A percentile compares a stretch with the other conserved stretches of the same genome.
phyloP scores from a whole-genome alignment of 2,113 vertebrate species.

The Cichladusa arquata region DNA sequence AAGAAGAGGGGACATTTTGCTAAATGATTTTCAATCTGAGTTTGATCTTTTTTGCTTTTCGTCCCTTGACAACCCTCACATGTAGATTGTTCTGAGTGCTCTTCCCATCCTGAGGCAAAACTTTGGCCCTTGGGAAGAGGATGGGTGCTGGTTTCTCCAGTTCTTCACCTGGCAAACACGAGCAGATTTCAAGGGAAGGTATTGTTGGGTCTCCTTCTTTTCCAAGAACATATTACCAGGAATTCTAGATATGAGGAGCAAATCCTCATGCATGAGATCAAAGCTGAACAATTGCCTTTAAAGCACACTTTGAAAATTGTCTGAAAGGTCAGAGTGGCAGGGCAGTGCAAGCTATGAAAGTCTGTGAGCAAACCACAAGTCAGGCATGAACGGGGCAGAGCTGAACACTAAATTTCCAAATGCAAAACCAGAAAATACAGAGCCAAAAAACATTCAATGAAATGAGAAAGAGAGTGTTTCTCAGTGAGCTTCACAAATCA shows the following conservation, averaged over 20 bases:
- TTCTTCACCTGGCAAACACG: not conserved
- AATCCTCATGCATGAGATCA: not conserved
- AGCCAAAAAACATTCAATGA: not conserved
- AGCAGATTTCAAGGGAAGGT: not conserved
- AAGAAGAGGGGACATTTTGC: not conserved
- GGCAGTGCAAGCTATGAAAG: not conserved
- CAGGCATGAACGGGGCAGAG: not conserved
- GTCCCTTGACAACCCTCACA: not conserved
- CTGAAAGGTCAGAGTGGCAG: not conserved
- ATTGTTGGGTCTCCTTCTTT: not conserved
- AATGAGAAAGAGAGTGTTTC: not conserved
- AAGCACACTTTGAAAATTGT: not conserved
- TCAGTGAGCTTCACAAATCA: not conserved
- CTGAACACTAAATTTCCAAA: not conserved
- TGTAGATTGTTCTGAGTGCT: not conserved
- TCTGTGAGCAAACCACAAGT: not conserved
- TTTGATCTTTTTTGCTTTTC: not conserved
- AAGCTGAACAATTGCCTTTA: not conserved
- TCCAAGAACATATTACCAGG: not conserved
- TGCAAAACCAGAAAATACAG: not conserved
- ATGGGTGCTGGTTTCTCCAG: not conserved
- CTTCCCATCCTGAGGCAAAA: not conserved
- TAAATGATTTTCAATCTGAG: not conserved
- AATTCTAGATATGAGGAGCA: not conserved
- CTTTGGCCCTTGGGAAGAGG: not conserved